Base-by-base conservation (phyloP, 2,888 invertebrate genomes). In the Drosophila formosana region DNA sequence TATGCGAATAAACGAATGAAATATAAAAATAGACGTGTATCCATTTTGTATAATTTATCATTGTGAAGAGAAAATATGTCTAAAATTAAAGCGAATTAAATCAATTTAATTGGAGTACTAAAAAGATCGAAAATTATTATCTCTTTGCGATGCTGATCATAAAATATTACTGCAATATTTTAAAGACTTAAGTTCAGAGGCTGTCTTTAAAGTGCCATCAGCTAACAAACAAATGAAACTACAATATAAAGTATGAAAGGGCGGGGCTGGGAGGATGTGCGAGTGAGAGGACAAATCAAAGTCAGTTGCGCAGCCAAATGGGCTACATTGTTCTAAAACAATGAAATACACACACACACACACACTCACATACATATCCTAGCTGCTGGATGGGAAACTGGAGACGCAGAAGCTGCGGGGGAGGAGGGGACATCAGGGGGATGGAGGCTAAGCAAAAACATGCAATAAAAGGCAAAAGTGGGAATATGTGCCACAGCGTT, bases 401-500 rank as follows among this genome's bases (percentile, higher is more conserved):
- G 37, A 37, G 37, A n/a, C 7, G 39, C 39, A 39, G 13, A 13
- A 39, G 39, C 41, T 18, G 26, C 0, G 26, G 47, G 58, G 60
- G 9, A 39, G 53, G 25, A 46, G 45, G 13, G 7, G 25, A 13
- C 3, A 3, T 18, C 6, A 34, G 1, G 30, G 8, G 18, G 18
- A 8, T 26, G 53, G 34, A 68, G 58, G 51, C 66, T 51, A 67
- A 60, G 65, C 53, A 79, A 69, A 78, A 80, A 71, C 70, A 78
- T 75, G 83, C 80, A 82, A 80, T 88, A 83, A 86, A 86, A 86
- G 88, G 86, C 80, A 88, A 86, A 83, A 88, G 81, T 86, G 81
- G 83, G 57, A 84, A 86, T 84, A 83, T 88, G 87, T 86, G 89
- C 79, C 87, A 88, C 78, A 88, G 66, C 75, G 80, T 70, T 72